A percentile compares a stretch with the other conserved stretches of the same genome.
Conservation (phyloP, 1,140 invertebrate genomes). For the Magallana angulata region DNA sequence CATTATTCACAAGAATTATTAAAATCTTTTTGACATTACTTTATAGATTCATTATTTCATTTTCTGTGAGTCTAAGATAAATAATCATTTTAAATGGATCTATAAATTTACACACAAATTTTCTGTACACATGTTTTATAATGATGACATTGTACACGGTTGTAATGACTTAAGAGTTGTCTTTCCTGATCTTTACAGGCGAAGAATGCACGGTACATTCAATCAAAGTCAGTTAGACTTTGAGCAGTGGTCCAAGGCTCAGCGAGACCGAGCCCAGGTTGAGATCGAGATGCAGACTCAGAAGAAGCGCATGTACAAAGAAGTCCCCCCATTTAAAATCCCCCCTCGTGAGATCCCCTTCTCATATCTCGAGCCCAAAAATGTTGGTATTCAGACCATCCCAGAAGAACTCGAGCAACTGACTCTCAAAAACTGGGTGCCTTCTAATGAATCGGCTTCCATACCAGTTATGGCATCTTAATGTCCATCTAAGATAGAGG, state of each 20-base stretch:
- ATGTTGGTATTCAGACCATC: neutral
- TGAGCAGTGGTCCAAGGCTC: slow-evolving; percentile 63
- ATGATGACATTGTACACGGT: neutral
- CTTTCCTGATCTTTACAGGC: slow-evolving; percentile 55
- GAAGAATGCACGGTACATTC: slow-evolving; percentile 67
- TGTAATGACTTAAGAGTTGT: neutral
- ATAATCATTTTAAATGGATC: no score
- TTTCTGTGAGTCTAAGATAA: no score
- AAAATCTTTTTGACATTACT: no score
- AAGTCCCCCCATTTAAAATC: slow-evolving; percentile 66
- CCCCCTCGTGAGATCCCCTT: slow-evolving; percentile 46
- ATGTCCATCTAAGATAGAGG: neutral
- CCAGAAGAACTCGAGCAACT: slow-evolving; percentile 3
- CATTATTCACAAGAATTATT: no score
- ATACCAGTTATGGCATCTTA: neutral
- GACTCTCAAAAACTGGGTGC: slow-evolving; percentile 41
- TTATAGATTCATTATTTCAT: no score
- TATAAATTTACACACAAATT: neutral
- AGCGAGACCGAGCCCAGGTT: slow-evolving; percentile 57
- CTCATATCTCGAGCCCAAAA: neutral
- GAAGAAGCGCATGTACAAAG: slow-evolving; percentile 70
- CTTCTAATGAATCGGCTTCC: neutral
- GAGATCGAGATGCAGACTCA: slow-evolving; percentile 70
- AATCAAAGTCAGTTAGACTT: slow-evolving; percentile 69
- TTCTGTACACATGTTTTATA: neutral